A percentile compares a stretch with the other conserved stretches of the same genome.
These are phyloP conservation scores for Tragelaphus buxtoni DNA, from an alignment of 2,113 vertebrate species.

Conservation along the genomic window DNA sequence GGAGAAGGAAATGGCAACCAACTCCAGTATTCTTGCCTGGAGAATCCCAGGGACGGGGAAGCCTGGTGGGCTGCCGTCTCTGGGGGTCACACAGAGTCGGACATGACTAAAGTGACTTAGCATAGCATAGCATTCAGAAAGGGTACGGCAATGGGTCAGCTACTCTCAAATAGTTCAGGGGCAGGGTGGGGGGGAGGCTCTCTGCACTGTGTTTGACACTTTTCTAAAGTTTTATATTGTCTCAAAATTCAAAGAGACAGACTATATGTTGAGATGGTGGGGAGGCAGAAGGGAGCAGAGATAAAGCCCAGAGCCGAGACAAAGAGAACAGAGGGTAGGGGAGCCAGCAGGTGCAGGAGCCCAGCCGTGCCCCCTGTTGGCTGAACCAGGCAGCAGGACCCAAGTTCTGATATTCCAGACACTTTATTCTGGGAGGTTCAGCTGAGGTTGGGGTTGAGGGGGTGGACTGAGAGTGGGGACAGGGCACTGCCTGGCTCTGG, in stretches of 20 bases:
- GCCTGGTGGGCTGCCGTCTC: no score
- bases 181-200: fast-evolving
- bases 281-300: not conserved
- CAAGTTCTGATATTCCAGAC: not conserved
- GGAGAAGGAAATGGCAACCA: no score
- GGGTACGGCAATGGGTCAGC: not conserved
- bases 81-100: no score
- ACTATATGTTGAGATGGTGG: not conserved
- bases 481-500: not conserved
- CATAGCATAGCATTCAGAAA: not conserved
- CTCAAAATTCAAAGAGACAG: not conserved
- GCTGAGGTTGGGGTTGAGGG: no score
- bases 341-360: not conserved
- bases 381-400: not conserved
- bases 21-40: no score
- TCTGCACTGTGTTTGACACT: not conserved
- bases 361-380: not conserved
- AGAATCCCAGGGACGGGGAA: no score
- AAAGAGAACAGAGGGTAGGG: not conserved
- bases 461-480: not conserved
- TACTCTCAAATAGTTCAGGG: not conserved
- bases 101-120: no score
- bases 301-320: not conserved
- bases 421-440: not conserved
- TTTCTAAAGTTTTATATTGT: not conserved